Conservation (phyloP, 2,113 vertebrate species). For the Hippocampus guttulatus region DNA sequence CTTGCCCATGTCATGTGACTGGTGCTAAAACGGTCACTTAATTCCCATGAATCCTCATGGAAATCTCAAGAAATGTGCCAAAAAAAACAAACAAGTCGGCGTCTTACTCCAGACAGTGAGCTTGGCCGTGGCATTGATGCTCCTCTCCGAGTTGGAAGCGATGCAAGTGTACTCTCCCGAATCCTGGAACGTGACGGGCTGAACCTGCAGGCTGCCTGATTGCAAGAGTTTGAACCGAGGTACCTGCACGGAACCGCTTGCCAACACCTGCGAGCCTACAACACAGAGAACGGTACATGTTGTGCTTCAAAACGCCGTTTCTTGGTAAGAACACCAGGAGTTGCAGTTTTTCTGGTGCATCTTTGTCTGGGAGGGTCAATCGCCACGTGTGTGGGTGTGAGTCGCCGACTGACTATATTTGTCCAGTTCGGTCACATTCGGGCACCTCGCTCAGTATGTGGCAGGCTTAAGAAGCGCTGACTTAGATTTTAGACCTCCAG, state of each 20-base stretch:
- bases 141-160: constrained; percentile 78
- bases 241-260: constrained; percentile 85
- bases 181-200: constrained; percentile 80
- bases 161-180: constrained; percentile 86
- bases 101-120: constrained; percentile 91
- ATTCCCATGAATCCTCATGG: too few species aligned
- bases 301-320: too few species aligned
- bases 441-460: background rate
- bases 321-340: too few species aligned
- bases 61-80: too few species aligned
- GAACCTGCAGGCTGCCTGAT: constrained; percentile 84
- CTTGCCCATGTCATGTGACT: too few species aligned
- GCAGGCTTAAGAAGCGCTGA: background rate
- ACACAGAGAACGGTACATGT: constrained; percentile 1
- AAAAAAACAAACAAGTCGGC: too few species aligned
- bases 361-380: background rate
- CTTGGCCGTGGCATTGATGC: constrained; percentile 72
- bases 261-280: constrained; percentile 79
- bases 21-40: too few species aligned
- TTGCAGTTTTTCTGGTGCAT: too few species aligned
- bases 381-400: background rate
- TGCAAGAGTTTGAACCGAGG: constrained; percentile 84
- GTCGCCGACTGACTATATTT: background rate
- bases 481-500: background rate
- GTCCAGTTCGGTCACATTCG: background rate